These are phyloP conservation scores for Calyptomena viridis DNA, from an alignment of 2,113 vertebrate species.

Conservation along the genomic window DNA sequence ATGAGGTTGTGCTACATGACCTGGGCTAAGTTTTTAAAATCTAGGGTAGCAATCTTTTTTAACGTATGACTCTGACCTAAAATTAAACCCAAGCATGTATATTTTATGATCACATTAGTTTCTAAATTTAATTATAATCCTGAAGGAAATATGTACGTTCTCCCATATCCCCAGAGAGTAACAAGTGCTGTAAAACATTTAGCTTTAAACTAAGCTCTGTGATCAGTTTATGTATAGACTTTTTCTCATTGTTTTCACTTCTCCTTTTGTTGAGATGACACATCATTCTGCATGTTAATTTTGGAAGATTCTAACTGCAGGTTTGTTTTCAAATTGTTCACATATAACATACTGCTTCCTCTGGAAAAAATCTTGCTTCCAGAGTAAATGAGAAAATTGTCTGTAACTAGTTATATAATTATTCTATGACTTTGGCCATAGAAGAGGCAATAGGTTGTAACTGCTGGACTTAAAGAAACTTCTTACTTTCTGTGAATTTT, in stretches of 20 bases:
- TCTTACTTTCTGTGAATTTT: not conserved
- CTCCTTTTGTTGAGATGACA: not conserved
- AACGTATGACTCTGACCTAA: not conserved
- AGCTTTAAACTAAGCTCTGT: not conserved
- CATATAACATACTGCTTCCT: not conserved
- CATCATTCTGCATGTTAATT: not conserved
- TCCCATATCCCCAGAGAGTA: not conserved
- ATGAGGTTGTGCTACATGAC: not conserved
- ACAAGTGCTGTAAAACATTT: not conserved
- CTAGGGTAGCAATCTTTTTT: not conserved
- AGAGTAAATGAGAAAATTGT: fast-evolving
- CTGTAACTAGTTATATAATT: too few relatives aligned
- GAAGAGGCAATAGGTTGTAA: not conserved
- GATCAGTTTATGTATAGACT: not conserved
- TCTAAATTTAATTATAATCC: conserved; percentile 20
- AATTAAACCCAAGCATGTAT: not conserved
- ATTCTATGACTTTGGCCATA: not conserved
- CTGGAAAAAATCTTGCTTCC: not conserved
- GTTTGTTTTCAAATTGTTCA: not conserved
- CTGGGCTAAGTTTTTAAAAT: not conserved
- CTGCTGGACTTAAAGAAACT: not conserved
- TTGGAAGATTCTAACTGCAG: not conserved
- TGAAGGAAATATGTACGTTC: not conserved
- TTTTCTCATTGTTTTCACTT: not conserved
- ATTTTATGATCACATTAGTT: not conserved